These are phyloP conservation scores for Philypnodon macrostomus DNA, from an alignment of 2,797 vertebrate genomes.

Conservation along the genomic window DNA sequence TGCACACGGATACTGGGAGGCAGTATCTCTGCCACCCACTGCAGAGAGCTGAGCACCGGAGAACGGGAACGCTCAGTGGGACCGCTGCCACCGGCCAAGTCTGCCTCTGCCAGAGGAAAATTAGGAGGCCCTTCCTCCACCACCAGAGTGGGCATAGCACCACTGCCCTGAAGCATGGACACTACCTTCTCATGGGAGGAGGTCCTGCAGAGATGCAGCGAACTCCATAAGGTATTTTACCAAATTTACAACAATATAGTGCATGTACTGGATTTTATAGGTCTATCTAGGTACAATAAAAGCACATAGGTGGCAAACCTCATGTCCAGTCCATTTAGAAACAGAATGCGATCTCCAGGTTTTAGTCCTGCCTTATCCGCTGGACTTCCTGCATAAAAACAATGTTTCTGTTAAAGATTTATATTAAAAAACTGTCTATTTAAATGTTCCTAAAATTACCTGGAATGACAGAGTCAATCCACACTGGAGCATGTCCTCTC, in stretches of 20 bases:
- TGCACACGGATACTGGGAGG: conserved; percentile 94
- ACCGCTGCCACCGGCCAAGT: conserved; percentile 58
- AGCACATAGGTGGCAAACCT: no score
- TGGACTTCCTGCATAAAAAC: conserved; percentile 81
- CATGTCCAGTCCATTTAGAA: conserved; percentile 97
- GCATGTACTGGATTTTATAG: background rate
- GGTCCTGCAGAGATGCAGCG: conserved; percentile 71
- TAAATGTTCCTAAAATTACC: conserved; percentile 72
- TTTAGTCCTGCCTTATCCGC: conserved; percentile 93
- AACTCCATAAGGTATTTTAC: background rate
- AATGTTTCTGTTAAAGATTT: background rate
- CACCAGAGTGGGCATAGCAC: conserved; percentile 95
- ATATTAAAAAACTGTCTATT: background rate
- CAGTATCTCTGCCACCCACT: conserved; percentile 96
- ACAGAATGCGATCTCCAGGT: conserved; percentile 92
- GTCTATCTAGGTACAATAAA: background rate
- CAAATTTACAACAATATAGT: background rate
- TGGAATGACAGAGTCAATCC: conserved; percentile 94
- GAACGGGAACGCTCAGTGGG: conserved; percentile 77
- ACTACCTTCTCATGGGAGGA: conserved; percentile 98
- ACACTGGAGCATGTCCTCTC: conserved; percentile 92
- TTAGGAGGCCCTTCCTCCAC: conserved; percentile 88
- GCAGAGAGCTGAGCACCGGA: conserved; percentile 89
- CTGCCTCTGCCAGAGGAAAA: conserved; percentile 72
- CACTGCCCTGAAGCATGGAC: conserved; percentile 96